phyloP scores from a whole-genome alignment of 2,888 invertebrate genomes.

The Orchesella flavescens region DNA sequence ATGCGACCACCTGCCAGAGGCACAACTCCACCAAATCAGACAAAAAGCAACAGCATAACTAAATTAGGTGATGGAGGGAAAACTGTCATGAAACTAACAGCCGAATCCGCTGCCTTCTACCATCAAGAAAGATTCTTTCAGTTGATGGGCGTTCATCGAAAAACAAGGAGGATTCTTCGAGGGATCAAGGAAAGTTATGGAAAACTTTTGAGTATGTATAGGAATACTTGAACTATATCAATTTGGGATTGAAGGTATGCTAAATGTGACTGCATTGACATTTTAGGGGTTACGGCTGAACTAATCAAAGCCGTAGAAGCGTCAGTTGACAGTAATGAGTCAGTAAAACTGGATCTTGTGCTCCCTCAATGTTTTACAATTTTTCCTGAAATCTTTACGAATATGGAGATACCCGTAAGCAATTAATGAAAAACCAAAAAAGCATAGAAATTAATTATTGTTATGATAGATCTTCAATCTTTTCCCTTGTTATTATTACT shows the following conservation, averaged over 20 bases:
- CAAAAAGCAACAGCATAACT: background rate
- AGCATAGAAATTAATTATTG: background rate
- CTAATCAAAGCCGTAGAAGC: constrained; percentile 78
- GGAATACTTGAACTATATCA: background rate
- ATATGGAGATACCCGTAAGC: constrained; percentile 4
- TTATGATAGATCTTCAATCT: background rate
- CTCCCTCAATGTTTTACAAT: constrained; percentile 75
- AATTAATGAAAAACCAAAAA: background rate
- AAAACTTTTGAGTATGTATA: constrained; percentile 68
- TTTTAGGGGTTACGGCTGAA: constrained; percentile 78
- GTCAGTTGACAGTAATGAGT: constrained; percentile 76
- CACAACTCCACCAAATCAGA: background rate
- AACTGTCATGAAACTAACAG: background rate
- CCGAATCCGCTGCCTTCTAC: constrained; percentile 24
- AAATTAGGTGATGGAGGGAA: background rate
- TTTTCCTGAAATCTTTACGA: constrained; percentile 76
- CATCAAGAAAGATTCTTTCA: constrained; percentile 68
- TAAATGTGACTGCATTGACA: background rate
- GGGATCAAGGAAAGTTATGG: constrained; percentile 69
- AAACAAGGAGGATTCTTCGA: constrained; percentile 61
- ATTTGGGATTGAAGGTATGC: constrained; percentile 1
- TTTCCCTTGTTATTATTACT: background rate
- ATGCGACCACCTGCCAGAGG: too few relatives aligned
- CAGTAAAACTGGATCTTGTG: constrained; percentile 76
- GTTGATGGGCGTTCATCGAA: constrained; percentile 64